Percentiles rank a stretch among this genome's conserved stretches.
Evolutionary conservation across 2,888 invertebrate species (phyloP).

Genomic region (Agonopterix alstromeriana): DNA sequence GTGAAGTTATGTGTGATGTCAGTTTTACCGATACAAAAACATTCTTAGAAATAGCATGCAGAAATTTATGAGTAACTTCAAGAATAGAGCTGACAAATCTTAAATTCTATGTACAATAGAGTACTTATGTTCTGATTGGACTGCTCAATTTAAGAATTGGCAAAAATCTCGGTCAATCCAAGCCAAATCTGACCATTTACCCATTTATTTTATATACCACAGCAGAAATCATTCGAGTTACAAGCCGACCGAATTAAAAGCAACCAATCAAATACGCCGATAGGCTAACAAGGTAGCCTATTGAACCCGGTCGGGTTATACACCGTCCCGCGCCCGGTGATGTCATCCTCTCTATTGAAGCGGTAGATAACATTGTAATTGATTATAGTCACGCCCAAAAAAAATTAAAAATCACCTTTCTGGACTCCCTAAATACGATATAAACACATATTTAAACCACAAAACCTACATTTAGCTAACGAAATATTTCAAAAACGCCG

Average conservation of each 20-base stretch:
- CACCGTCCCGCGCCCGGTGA: constrained; percentile 42
- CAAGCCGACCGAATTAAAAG: constrained; percentile 14
- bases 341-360: constrained; percentile 58
- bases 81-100: no score
- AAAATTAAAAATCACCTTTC: constrained; percentile 10
- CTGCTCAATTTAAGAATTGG: no score
- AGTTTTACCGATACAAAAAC: no score
- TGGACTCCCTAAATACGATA: neutral
- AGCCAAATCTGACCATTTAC: constrained; percentile 1
- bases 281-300: constrained; percentile 2
- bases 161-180: neutral
- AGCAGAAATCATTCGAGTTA: no score
- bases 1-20: no score
- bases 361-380: constrained; percentile 52
- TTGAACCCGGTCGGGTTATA: constrained; percentile 39
- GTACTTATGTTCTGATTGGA: neutral
- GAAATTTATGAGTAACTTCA: no score
- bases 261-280: constrained; percentile 3
- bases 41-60: no score
- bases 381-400: constrained; percentile 60
- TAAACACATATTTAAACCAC: neutral
- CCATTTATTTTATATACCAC: constrained; percentile 1
- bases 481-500: no score
- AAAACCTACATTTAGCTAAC: no score
- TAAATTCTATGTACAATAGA: neutral